A percentile compares a stretch with the other conserved stretches of the same genome.
phyloP scores from a whole-genome alignment of 2,113 vertebrate species.

The Syngnathus floridae region DNA sequence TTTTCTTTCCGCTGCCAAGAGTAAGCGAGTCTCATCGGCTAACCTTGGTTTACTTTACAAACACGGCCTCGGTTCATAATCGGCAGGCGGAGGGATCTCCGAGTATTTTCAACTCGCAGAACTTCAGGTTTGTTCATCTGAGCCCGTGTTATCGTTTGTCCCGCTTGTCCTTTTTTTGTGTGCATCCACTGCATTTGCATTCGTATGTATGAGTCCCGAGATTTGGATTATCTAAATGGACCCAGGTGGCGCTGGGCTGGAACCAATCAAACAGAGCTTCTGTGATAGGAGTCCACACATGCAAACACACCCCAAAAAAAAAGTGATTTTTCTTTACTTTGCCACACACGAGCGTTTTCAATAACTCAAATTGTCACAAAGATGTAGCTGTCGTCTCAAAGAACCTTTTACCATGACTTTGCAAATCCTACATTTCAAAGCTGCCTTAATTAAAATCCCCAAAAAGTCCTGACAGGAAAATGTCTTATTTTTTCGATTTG shows the following conservation, averaged over 20 bases:
- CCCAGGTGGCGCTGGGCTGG: constrained; percentile 60
- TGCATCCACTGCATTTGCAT: constrained; percentile 46
- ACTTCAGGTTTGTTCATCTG: constrained; percentile 19
- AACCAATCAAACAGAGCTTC: constrained; percentile 66
- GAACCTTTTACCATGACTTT: neutral
- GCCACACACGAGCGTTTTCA: constrained; percentile 41
- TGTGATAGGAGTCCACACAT: constrained; percentile 60
- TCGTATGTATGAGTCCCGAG: constrained; percentile 45
- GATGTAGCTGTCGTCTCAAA: constrained; percentile 1
- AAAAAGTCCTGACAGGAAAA: too few species aligned
- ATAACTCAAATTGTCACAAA: constrained; percentile 44
- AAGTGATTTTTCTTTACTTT: constrained; percentile 33
- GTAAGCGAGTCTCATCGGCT: neutral
- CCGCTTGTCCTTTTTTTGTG: constrained; percentile 27
- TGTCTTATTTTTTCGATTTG: too few species aligned
- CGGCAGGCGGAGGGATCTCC: constrained; percentile 10
- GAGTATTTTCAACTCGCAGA: neutral
- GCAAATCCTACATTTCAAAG: neutral
- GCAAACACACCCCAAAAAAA: constrained; percentile 46
- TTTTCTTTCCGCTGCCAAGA: neutral
- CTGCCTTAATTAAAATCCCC: too few species aligned
- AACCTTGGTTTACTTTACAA: neutral
- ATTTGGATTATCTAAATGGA: constrained; percentile 71
- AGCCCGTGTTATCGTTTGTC: constrained; percentile 35
- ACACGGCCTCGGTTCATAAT: neutral